Percentiles rank a stretch among this genome's conserved stretches.
These are phyloP conservation scores for Andrena trimmerana DNA, from an alignment of 2,888 invertebrate species.

Conservation along the genomic window DNA sequence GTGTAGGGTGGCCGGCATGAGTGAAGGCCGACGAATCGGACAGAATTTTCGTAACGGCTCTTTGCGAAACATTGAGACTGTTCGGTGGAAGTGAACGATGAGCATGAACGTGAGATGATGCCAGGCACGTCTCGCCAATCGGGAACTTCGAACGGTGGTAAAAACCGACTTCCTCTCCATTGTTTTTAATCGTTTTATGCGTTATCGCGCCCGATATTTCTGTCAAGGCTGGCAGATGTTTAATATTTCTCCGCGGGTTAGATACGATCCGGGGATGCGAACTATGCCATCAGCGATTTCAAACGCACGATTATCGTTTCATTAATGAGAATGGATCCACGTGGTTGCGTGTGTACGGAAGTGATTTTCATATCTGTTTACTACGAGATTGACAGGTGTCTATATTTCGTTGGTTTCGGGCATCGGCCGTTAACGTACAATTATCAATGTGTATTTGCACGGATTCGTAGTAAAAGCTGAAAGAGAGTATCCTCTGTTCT, in stretches of 20 bases:
- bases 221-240: conserved; percentile 78
- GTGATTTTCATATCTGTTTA: conserved; percentile 60
- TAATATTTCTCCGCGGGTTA: conserved; percentile 52
- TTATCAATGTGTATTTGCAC: conserved; percentile 24
- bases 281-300: conserved; percentile 18
- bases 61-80: conserved; percentile 66
- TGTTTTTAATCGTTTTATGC: conserved; percentile 50
- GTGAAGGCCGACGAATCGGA: conserved; percentile 78
- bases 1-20: conserved; percentile 82
- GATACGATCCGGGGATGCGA: conserved; percentile 20
- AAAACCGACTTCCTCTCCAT: conserved; percentile 56
- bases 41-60: conserved; percentile 80
- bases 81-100: conserved; percentile 69
- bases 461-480: conserved; percentile 1
- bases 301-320: conserved; percentile 29
- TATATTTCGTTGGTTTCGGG: conserved; percentile 39
- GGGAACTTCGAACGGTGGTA: conserved; percentile 82
- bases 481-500: not conserved
- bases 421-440: conserved; percentile 39
- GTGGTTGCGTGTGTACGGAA: conserved; percentile 51
- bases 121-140: conserved; percentile 80
- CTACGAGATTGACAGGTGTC: conserved; percentile 62
- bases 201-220: conserved; percentile 48
- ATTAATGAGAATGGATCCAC: conserved; percentile 46
- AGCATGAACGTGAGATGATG: conserved; percentile 83